Evolutionary conservation across 2,888 invertebrate species (phyloP).

Genomic region (Cenopis cana): DNA sequence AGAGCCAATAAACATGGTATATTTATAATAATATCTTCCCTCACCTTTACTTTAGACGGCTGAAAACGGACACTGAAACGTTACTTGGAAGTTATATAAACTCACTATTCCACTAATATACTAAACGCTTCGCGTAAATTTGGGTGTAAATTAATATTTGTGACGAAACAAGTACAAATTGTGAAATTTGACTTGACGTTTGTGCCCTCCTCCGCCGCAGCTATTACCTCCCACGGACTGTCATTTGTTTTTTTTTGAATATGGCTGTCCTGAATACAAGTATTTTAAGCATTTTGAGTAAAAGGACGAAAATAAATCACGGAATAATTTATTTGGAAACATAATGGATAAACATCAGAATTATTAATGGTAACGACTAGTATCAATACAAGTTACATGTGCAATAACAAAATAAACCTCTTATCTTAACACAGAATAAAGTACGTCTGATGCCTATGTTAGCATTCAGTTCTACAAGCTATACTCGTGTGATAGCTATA

Average conservation of each 20-base stretch:
- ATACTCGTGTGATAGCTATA: too few relatives aligned
- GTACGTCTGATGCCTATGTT: background rate
- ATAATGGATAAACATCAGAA: background rate
- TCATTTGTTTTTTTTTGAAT: slow-evolving; percentile 7
- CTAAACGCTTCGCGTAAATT: slow-evolving; percentile 31
- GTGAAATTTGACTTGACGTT: slow-evolving; percentile 42
- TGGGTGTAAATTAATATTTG: slow-evolving; percentile 43
- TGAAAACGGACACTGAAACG: slow-evolving; percentile 26
- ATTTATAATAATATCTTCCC: slow-evolving; percentile 15
- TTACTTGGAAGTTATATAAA: slow-evolving; percentile 17
- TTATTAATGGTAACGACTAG: background rate
- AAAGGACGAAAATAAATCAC: background rate
- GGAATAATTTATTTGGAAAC: background rate
- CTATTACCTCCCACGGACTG: slow-evolving; percentile 33
- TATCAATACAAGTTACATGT: background rate
- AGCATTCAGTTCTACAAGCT: background rate
- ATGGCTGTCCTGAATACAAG: background rate
- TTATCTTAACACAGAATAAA: background rate
- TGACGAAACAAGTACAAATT: slow-evolving; percentile 42
- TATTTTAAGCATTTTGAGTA: background rate
- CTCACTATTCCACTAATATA: slow-evolving; percentile 28
- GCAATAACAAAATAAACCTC: background rate
- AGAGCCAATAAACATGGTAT: slow-evolving; percentile 52
- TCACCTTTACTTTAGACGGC: slow-evolving; percentile 28
- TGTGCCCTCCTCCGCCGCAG: slow-evolving; percentile 14